Evolutionary conservation across 2,888 invertebrate species (phyloP).

Genomic region (Tyria jacobaeae): DNA sequence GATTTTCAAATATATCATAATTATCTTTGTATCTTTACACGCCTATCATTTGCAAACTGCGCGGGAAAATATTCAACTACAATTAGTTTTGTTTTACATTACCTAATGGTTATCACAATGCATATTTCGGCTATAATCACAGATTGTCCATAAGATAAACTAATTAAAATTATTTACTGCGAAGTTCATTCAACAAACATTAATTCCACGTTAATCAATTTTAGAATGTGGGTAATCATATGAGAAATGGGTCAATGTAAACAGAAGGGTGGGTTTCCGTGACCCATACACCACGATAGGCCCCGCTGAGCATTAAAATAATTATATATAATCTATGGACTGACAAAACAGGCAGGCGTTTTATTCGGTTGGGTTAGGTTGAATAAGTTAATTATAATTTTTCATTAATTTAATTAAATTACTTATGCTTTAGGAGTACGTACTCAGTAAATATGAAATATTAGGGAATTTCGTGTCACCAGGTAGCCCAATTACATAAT

Average conservation of each 20-base stretch:
- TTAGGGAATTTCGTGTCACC: conserved; percentile 11
- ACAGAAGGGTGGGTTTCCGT: conserved; percentile 47
- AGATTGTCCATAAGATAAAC: conserved; percentile 29
- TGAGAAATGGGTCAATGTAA: conserved; percentile 70
- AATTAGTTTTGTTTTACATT: conserved; percentile 24
- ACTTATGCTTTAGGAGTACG: conserved; percentile 13
- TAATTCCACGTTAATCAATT: conserved; percentile 28
- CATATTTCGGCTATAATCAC: conserved; percentile 17
- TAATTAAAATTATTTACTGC: conserved; percentile 41
- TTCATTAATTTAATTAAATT: conserved; percentile 30
- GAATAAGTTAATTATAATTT: conserved; percentile 39
- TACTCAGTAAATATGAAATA: conserved; percentile 11
- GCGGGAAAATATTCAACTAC: conserved; percentile 39
- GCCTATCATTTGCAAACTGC: conserved; percentile 28
- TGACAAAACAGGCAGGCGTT: conserved; percentile 34
- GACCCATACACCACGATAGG: conserved; percentile 44
- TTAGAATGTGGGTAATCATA: conserved; percentile 53
- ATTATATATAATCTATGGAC: conserved; percentile 46
- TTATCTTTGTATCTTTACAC: conserved; percentile 15
- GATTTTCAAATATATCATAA: conserved; percentile 6
- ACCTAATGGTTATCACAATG: conserved; percentile 22
- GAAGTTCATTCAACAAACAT: conserved; percentile 15
- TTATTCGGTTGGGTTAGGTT: conserved; percentile 27
- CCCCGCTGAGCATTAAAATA: conserved; percentile 47
- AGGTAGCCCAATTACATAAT: conserved; percentile 8